Conservation (phyloP, 2,888 invertebrate species). For the Sympetrum striolatum region DNA sequence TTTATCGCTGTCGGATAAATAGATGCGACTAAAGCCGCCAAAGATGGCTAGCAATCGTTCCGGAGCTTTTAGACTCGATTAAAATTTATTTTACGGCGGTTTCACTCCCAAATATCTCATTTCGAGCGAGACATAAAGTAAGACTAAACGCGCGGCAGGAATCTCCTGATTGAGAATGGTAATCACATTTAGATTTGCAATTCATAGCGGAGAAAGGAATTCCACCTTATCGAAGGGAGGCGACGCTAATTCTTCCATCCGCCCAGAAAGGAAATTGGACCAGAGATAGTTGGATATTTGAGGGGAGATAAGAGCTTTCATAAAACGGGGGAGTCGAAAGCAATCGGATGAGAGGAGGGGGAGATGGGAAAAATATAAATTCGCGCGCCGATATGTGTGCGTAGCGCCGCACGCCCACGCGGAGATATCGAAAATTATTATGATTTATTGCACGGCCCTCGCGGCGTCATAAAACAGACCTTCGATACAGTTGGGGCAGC, state of each 20-base stretch:
- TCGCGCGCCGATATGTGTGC: background rate
- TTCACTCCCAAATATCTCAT: background rate
- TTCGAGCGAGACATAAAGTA: background rate
- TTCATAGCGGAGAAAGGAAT: constrained; percentile 22
- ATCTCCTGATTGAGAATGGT: constrained; percentile 31
- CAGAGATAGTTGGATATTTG: constrained; percentile 22
- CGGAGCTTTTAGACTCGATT: background rate
- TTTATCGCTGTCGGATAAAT: background rate
- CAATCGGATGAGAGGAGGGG: background rate
- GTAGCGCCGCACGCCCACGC: background rate
- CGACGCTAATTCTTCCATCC: constrained; percentile 30
- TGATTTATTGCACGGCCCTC: constrained; percentile 13
- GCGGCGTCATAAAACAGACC: constrained; percentile 1
- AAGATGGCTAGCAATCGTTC: background rate
- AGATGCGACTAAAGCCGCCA: background rate
- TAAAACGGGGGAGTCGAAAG: background rate
- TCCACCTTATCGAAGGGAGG: background rate
- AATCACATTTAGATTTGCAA: constrained; percentile 34
- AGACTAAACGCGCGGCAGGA: background rate
- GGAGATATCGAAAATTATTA: background rate
- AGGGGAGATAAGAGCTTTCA: background rate
- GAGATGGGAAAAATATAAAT: background rate
- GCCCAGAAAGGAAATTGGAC: constrained; percentile 17
- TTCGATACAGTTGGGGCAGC: background rate
- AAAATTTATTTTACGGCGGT: background rate